Evolutionary conservation across 2,797 vertebrate species (phyloP), one percentile per base, ranked within the genome.

Genomic region (Chrosomus eos): DNA sequence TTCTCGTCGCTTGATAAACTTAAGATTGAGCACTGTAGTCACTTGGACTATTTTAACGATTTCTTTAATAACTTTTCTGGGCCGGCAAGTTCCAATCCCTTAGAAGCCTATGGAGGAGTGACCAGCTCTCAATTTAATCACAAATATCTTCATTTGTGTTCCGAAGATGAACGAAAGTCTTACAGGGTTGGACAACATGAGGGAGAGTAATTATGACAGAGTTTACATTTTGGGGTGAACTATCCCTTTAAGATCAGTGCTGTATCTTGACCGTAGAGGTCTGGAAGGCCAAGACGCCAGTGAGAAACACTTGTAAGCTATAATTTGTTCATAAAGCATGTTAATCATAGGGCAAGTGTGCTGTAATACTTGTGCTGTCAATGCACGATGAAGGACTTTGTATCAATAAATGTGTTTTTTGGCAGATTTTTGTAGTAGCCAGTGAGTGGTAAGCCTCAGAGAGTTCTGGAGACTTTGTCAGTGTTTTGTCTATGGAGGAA

Each of bases 401-500:
- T 64, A 79, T 79, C 76, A 53, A 79, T 80, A 72, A 80, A 71
- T 48, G 67, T 71, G 28, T 80, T 80, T 58, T 80, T 72, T 60
- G 53, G 66, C 83, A 53, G 55, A 64, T 79, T 84, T 71, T 28
- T 62, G 83, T 80, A 70, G 82, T 84, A 84, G 74, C 74, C 53
- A 58, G 13, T 8, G 76, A 79, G 83, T 72, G 53, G 75, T 62
- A 64, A 80, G 19, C 68, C 83, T 80, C 76, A 84, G 21, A 8
- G 67, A 51, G 67, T 43, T 85, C 67, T 85, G 76, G 76, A 80
- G 83, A 48, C 83, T 18, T 43, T 51, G 83, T 43, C 83, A 85
- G 83, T 85, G 83, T 85, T 85, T 85, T 80, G 83, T 85, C 83
- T 85, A 64, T 80, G 43, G 92, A 93, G 90, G 91, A 95, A 93